A percentile compares a stretch with the other conserved stretches of the same genome.
Evolutionary conservation across 2,797 vertebrate genomes (phyloP).

Genomic region (Chloroceryle amazona): DNA sequence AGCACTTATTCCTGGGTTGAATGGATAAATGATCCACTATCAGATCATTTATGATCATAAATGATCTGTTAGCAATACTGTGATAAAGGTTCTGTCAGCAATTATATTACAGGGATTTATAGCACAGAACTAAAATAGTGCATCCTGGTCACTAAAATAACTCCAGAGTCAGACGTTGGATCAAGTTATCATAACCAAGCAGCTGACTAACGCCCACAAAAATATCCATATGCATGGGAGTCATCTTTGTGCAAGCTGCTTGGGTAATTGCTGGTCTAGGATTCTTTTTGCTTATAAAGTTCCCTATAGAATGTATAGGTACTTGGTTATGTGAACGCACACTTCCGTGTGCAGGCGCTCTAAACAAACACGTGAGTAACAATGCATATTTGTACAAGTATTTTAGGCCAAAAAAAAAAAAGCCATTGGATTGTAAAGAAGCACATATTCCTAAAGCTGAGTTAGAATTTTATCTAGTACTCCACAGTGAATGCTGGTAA

Average conservation of each 20-base stretch:
- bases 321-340: not conserved
- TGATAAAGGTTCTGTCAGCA: slow-evolving; percentile 53
- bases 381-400: not conserved
- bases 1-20: slow-evolving; percentile 12
- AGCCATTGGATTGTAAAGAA: not conserved
- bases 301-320: not conserved
- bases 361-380: not conserved
- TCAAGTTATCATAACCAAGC: slow-evolving; percentile 56
- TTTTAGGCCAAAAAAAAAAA: not conserved
- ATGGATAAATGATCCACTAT: slow-evolving; percentile 1
- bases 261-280: not conserved
- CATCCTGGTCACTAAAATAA: slow-evolving; percentile 62
- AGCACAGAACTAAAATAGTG: slow-evolving; percentile 45
- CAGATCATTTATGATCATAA: slow-evolving; percentile 14
- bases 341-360: not conserved
- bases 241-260: not conserved
- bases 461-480: not conserved
- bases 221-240: not conserved
- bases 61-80: slow-evolving; percentile 17
- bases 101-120: slow-evolving; percentile 52
- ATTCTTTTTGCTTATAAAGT: not conserved
- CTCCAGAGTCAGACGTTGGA: slow-evolving; percentile 49
- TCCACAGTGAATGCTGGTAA: not conserved
- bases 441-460: not conserved
- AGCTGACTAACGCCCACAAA: slow-evolving; percentile 54